Percentiles rank a stretch among this genome's conserved stretches.
Conservation (phyloP, 2,888 invertebrate species). For the Trachelus troglodyta region DNA sequence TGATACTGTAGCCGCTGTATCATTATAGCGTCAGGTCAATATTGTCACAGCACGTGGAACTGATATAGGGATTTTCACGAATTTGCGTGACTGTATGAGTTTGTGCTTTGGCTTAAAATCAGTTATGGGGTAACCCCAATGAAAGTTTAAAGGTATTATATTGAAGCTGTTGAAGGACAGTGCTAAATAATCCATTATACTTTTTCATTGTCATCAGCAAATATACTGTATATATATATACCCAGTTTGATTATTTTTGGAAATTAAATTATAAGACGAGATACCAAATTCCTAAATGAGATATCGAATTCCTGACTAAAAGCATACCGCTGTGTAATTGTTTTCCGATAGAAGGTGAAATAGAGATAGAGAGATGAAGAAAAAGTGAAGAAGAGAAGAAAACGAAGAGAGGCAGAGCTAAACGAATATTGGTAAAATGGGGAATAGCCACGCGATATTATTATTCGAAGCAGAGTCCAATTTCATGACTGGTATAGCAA, state of each 20-base stretch:
- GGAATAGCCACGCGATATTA: not conserved
- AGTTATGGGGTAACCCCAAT: not conserved
- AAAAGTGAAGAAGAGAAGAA: conserved; percentile 2
- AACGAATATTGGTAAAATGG: not conserved
- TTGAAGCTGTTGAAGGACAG: not conserved
- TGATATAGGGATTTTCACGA: not conserved
- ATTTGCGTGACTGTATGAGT: not conserved
- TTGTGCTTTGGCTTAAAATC: not conserved
- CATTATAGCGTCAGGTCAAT: not conserved
- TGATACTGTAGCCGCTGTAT: not conserved
- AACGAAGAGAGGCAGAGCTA: conserved; percentile 7
- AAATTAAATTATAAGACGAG: not conserved
- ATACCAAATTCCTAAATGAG: not conserved
- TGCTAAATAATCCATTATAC: not conserved
- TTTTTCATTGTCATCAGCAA: not conserved
- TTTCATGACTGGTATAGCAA: not conserved
- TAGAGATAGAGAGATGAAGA: not conserved
- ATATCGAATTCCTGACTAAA: not conserved
- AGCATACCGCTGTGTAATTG: conserved; percentile 9
- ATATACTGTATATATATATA: not conserved
- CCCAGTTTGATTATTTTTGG: not conserved
- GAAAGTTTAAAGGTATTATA: not conserved
- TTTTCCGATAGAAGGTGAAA: not conserved
- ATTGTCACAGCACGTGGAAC: not conserved
- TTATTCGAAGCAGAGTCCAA: not conserved